Base-by-base conservation (phyloP, 2,113 vertebrate genomes). In the Hippocampus comes region DNA sequence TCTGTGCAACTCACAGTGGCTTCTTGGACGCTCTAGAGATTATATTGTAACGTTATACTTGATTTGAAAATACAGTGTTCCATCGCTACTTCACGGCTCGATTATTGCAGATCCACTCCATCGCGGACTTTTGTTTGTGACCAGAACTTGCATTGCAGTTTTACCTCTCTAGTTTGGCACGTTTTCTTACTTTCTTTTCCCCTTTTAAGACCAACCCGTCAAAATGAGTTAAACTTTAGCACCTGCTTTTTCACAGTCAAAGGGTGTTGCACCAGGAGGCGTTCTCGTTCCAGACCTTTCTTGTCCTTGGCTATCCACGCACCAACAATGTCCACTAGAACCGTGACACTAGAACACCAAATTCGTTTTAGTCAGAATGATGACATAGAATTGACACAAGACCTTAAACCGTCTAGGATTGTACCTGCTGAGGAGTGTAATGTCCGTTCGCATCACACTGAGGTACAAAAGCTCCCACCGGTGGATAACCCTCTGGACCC, bases 311-410 rank as follows among this genome's bases (percentile, higher is more conserved):
- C 10, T 61, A 3, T 94, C 91, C 82, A 97, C 95, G 0, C 95
- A 96, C 95, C 95, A 96, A 77, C 95, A 96, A 64, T 95, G 75
- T 61, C 95, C 95, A 0, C 90, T 93, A 70, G 92, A 91, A 38
- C 90, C 9, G 0, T 46, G 43, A 46, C 43, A 46, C 43, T 46
- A 46, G 43, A 46, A 12, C 12, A 46, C 43, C 10, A 9, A 9
- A 3, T 46, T 46, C 12, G 11, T 46, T 46, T 46, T 12, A 46
- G 43, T 42, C 23, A 34, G 5, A 15, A 18, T 9, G 1, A 14
- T 61, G 27, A 61, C 9, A 51, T 20, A 55, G 9, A 23, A 38
- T 55, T 23, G 1, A 68, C 20, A 68, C 57, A 21, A n/a, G n/a
- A 8, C 14, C 5, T 63, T 5, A 25, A 46, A 43, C 41, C 20